These are phyloP conservation scores for Dicyrtoma fusca DNA, from an alignment of 2,888 invertebrate species.

Conservation along the genomic window DNA sequence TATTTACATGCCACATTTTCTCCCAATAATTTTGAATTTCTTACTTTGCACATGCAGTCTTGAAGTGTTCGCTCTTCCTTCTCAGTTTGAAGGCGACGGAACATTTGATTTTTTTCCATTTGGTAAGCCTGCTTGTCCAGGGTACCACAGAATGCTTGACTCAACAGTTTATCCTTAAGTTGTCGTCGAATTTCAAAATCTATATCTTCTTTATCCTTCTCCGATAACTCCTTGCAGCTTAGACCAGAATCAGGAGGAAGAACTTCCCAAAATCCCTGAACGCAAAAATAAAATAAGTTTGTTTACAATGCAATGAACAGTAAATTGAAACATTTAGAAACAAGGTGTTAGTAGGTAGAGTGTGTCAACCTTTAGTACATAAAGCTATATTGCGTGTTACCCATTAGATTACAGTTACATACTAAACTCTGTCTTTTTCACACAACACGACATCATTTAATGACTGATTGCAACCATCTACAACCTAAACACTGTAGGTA, in stretches of 20 bases:
- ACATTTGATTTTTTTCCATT: conserved; percentile 48
- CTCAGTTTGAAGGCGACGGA: conserved; percentile 48
- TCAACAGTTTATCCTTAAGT: not conserved
- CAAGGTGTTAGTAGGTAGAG: too few relatives aligned
- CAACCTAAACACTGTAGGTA: too few relatives aligned
- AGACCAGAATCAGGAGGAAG: conserved; percentile 8
- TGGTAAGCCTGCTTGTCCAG: conserved; percentile 44
- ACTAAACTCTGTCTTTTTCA: too few relatives aligned
- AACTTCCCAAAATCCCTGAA: conserved; percentile 13
- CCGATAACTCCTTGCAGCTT: not conserved
- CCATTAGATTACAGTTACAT: too few relatives aligned
- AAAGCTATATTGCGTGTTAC: too few relatives aligned
- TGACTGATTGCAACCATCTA: too few relatives aligned
- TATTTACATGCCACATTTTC: not conserved
- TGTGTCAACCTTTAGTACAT: too few relatives aligned
- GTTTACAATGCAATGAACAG: too few relatives aligned
- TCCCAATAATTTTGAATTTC: not conserved
- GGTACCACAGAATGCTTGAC: conserved; percentile 15
- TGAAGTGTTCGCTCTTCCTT: conserved; percentile 52
- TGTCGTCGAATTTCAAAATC: not conserved
- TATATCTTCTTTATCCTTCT: conserved; percentile 7
- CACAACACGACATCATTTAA: too few relatives aligned
- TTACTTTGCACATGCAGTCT: conserved; percentile 52
- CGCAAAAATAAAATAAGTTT: not conserved
- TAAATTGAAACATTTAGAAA: too few relatives aligned